Evolutionary conservation across 2,797 vertebrate genomes (phyloP).

Genomic region (Lemur catta): DNA sequence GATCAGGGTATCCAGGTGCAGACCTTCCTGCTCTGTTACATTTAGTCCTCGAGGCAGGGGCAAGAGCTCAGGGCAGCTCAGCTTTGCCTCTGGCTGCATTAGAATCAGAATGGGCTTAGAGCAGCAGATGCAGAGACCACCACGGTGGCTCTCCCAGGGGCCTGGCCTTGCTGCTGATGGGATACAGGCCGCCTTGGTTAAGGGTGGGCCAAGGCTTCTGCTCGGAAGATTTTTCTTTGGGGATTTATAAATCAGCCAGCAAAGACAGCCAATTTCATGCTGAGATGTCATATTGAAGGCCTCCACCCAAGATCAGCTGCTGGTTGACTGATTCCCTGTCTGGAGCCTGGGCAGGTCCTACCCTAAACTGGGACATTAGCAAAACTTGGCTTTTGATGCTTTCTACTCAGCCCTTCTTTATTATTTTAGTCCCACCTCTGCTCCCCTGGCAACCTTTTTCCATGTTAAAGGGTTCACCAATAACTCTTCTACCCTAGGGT

Average conservation of each 20-base stretch:
- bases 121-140: not conserved
- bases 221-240: not conserved
- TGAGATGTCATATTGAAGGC: not conserved
- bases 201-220: not conserved
- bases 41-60: not conserved
- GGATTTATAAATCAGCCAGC: conserved; percentile 45
- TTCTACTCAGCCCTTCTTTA: not conserved
- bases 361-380: not conserved
- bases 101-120: not conserved
- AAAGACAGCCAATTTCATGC: conserved; percentile 29
- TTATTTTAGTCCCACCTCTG: not conserved
- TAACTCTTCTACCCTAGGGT: not conserved
- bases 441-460: not conserved
- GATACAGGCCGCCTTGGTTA: accelerated
- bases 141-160: not conserved
- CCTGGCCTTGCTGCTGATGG: not conserved
- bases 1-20: not conserved
- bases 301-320: conserved; percentile 6
- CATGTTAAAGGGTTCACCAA: not conserved
- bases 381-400: not conserved
- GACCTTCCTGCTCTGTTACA: not conserved
- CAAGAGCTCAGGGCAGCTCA: not conserved
- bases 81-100: not conserved
- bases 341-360: not conserved
- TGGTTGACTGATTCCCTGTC: not conserved